A percentile compares a stretch with the other conserved stretches of the same genome.
phyloP scores from a whole-genome alignment of 2,797 vertebrate genomes.

The Hapalemur alaotrensis region DNA sequence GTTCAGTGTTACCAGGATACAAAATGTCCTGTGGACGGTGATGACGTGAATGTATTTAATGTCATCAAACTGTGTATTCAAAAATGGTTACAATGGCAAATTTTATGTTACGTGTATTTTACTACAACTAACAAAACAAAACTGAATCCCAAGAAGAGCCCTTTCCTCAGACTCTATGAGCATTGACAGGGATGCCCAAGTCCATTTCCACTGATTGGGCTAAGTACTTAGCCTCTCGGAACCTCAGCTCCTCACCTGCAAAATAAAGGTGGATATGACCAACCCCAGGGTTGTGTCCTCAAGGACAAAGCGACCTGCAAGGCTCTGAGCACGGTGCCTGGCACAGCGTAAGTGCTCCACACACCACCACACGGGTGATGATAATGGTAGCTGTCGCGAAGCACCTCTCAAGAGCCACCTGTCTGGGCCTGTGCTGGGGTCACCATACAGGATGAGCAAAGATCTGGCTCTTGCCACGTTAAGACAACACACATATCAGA shows the following conservation, averaged over 20 bases:
- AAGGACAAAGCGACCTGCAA: fast-evolving
- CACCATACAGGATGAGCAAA: not conserved
- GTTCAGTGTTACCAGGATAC: not conserved
- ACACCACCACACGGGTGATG: not conserved
- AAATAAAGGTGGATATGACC: not conserved
- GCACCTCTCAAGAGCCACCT: not conserved
- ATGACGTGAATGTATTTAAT: not conserved
- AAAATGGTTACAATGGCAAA: not conserved
- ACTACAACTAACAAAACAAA: not conserved
- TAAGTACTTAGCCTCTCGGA: not conserved
- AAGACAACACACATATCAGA: not conserved
- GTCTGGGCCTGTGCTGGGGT: not conserved
- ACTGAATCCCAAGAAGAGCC: not conserved
- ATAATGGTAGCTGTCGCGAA: not conserved
- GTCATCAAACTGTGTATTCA: not conserved
- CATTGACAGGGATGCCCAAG: not conserved
- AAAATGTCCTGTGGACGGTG: not conserved
- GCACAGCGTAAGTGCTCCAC: not conserved
- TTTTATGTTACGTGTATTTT: not conserved
- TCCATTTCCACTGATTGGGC: not conserved
- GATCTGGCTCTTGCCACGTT: not conserved
- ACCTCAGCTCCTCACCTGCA: not conserved
- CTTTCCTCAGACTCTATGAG: not conserved
- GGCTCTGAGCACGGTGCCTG: not conserved
- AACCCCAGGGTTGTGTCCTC: not conserved